These are phyloP conservation scores for Drosophila borealis DNA, from an alignment of 2,888 invertebrate species.

Conservation along the genomic window DNA sequence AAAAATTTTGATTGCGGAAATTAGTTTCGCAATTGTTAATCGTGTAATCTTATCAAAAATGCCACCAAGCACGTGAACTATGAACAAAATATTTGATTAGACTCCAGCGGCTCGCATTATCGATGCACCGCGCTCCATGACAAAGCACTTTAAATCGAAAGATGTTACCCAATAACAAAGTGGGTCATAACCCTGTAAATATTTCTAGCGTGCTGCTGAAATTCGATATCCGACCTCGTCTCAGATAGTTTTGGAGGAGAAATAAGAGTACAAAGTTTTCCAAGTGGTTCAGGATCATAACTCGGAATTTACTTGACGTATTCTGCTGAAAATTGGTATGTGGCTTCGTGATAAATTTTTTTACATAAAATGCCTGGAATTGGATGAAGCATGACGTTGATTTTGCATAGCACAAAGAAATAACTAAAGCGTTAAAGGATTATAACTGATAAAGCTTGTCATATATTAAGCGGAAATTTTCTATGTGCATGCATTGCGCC, in stretches of 20 bases:
- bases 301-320: background rate
- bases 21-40: slow-evolving; percentile 37
- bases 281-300: background rate
- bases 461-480: too few species aligned
- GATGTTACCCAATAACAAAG: slow-evolving; percentile 4
- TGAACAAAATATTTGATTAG: slow-evolving; percentile 22
- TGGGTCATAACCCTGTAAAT: background rate
- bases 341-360: too few species aligned
- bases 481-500: too few species aligned
- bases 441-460: too few species aligned
- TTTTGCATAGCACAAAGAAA: too few species aligned
- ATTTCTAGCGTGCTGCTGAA: too few species aligned
- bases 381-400: too few species aligned
- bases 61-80: slow-evolving; percentile 46
- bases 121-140: slow-evolving; percentile 10
- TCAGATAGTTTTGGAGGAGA: too few species aligned
- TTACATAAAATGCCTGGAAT: too few species aligned
- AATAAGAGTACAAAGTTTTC: background rate
- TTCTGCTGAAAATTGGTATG: background rate
- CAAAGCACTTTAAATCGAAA: slow-evolving; percentile 1
- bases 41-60: slow-evolving; percentile 49
- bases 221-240: too few species aligned
- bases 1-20: slow-evolving; percentile 49
- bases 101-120: background rate
- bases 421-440: too few species aligned